A percentile compares a stretch with the other conserved stretches of the same genome.
Evolutionary conservation across 1,140 invertebrate species (phyloP).

Genomic region (Pantala flavescens): DNA sequence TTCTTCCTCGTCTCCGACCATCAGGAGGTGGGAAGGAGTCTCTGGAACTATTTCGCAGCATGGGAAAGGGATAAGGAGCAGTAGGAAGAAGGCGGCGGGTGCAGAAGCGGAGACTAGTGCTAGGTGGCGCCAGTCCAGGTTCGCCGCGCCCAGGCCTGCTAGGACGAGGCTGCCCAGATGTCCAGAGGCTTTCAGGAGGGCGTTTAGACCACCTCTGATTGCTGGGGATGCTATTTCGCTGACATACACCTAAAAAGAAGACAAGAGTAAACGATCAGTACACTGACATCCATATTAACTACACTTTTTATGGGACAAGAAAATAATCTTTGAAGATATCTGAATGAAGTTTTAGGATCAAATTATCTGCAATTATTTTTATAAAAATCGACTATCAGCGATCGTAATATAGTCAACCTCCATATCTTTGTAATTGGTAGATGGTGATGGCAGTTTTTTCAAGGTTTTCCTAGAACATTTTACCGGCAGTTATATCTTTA

Average conservation of each 20-base stretch:
- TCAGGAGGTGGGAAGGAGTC: conserved; percentile 67
- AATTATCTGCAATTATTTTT: background rate
- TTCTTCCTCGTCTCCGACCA: conserved; percentile 61
- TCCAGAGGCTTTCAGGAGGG: conserved; percentile 72
- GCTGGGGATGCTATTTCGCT: conserved; percentile 80
- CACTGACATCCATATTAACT: too few relatives aligned
- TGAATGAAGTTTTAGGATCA: background rate
- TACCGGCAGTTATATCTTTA: too few relatives aligned
- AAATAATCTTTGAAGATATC: too few relatives aligned
- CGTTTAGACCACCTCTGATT: conserved; percentile 72
- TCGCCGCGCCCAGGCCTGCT: conserved; percentile 68
- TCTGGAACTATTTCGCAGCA: conserved; percentile 48
- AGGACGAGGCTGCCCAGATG: conserved; percentile 73
- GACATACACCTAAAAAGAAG: conserved; percentile 62
- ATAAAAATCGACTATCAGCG: too few relatives aligned
- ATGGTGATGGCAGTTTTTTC: too few relatives aligned
- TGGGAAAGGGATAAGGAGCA: conserved; percentile 30
- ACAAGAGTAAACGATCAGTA: background rate
- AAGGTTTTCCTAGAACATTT: too few relatives aligned
- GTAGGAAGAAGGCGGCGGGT: conserved; percentile 34
- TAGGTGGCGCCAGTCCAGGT: conserved; percentile 68
- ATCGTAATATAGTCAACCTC: too few relatives aligned
- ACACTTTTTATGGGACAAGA: too few relatives aligned
- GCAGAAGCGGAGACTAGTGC: conserved; percentile 63
- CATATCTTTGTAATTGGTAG: too few relatives aligned